Evolutionary conservation across 2,888 invertebrate genomes (phyloP).

Genomic region (Epinotia demarniana): DNA sequence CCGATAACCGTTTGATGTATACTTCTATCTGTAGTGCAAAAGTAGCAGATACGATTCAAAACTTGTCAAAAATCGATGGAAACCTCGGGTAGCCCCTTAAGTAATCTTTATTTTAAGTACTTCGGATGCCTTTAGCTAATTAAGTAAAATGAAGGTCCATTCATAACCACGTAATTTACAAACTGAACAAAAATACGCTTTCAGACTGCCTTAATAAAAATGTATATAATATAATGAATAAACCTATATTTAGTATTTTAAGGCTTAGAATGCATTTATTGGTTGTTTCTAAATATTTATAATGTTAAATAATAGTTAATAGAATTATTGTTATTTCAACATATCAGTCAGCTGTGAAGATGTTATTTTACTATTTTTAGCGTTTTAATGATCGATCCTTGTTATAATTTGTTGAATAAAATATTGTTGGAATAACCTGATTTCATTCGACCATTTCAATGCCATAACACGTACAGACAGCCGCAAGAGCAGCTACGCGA

Average conservation of each 20-base stretch:
- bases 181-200: conserved; percentile 17
- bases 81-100: too few relatives aligned
- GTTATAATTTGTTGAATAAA: conserved; percentile 7
- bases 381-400: not conserved
- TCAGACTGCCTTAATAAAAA: conserved; percentile 2
- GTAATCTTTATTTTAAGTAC: not conserved
- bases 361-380: not conserved
- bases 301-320: not conserved
- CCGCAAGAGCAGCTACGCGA: too few relatives aligned
- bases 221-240: not conserved
- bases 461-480: not conserved
- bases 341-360: not conserved
- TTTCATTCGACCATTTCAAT: not conserved
- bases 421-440: not conserved
- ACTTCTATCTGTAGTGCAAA: too few relatives aligned
- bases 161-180: not conserved
- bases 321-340: not conserved
- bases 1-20: too few relatives aligned
- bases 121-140: not conserved
- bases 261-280: conserved; percentile 15
- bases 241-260: not conserved
- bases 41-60: too few relatives aligned
- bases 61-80: too few relatives aligned
- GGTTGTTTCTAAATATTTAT: not conserved
- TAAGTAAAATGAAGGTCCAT: not conserved